Base-by-base conservation (phyloP, 2,797 vertebrate species). In the Melanotaenia boesemani region DNA sequence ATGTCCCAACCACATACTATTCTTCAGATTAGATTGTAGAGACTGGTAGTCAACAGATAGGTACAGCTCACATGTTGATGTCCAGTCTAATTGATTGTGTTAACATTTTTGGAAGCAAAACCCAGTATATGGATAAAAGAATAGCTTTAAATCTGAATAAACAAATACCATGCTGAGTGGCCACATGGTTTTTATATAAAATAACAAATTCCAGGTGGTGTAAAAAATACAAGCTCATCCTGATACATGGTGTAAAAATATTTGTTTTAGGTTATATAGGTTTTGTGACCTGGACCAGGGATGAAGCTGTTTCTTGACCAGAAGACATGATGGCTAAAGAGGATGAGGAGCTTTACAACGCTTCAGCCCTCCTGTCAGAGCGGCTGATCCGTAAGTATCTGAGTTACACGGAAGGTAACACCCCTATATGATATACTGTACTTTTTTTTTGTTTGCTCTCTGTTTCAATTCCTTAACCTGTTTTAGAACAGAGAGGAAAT, bases 341-440 rank as follows among this genome's bases (percentile, higher is more conserved):
- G 83, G 90, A 91, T 90, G 90, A 91, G 77, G 50, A 79, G 82
- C 77, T 85, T 89, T 81, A 81, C 65, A 54, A 88, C 65, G 74
- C 60, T 67, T 80, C 67, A 66, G 60, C 67, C 56, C 67, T 61
- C 44, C 55, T 64, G 70, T 88, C 76, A 75, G 48, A 77, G 65
- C 6, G 0, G 37, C 63, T 90, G 79, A 91, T 89, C 80, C 22
- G 8, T 81, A 79, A 78, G 79, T 63, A 81, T 74, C n/a, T 73
- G 63, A 85, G 83, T 87, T 86, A 78, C 63, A 67, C 66, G 26
- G 54, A 24, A 34, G 16, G 44, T 70, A 70, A 82, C 71, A 76
- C 73, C 65, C 65, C 59, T 74, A 60, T 67, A 41, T 34, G 70
- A 70, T 60, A 10, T 75, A 52, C 70, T 67, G 28, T 28, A 74